Percentiles rank a stretch among this genome's conserved stretches.
Conservation (phyloP, 2,113 vertebrate genomes). For the Cheirogaleus medius region DNA sequence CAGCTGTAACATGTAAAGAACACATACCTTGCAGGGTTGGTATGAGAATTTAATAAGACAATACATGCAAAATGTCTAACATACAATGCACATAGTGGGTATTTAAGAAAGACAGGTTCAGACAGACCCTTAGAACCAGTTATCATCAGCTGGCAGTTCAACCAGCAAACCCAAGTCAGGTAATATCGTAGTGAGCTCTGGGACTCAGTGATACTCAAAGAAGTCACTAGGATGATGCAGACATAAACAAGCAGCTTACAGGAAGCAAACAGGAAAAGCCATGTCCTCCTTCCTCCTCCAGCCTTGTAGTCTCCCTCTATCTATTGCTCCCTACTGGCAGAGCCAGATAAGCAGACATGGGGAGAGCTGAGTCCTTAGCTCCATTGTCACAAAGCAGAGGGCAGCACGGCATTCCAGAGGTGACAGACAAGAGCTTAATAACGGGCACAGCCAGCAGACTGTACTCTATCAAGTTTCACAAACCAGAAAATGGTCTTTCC, state of each 20-base stretch:
- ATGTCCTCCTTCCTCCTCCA: neutral
- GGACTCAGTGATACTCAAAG: neutral
- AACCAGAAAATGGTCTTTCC: neutral
- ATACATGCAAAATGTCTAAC: neutral
- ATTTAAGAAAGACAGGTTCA: neutral
- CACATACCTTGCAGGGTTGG: neutral
- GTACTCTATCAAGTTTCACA: neutral
- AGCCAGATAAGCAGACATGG: neutral
- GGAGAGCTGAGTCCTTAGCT: neutral
- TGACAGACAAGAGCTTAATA: neutral
- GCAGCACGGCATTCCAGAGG: neutral
- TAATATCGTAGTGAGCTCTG: neutral
- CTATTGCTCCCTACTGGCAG: neutral
- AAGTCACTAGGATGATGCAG: neutral
- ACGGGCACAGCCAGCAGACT: accelerated
- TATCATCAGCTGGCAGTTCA: neutral
- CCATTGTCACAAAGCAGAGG: neutral
- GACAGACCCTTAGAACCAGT: neutral
- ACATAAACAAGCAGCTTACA: neutral
- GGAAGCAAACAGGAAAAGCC: neutral
- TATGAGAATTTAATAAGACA: neutral
- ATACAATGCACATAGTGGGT: neutral
- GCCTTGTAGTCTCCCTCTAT: too few relatives aligned
- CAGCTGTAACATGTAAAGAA: neutral
- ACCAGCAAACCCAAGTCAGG: neutral